Evolutionary conservation across 2,888 invertebrate species (phyloP).

Genomic region (Nomada ruficornis): DNA sequence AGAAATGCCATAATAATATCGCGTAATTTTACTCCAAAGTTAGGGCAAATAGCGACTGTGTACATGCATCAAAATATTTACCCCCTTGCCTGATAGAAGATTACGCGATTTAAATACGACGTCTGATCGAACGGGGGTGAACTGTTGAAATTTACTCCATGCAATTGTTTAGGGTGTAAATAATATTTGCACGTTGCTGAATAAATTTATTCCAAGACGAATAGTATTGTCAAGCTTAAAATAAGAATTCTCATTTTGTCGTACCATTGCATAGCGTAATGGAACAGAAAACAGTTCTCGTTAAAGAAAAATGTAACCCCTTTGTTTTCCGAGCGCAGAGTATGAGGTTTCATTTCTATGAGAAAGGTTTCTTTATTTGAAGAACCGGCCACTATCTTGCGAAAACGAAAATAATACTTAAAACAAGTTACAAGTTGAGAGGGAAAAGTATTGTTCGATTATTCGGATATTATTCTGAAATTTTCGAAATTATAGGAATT

Average conservation of each 20-base stretch:
- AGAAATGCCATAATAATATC: conserved; percentile 47
- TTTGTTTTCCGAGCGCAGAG: neutral
- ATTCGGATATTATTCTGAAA: neutral
- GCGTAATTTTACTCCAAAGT: conserved; percentile 45
- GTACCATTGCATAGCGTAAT: neutral
- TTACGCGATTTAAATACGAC: no score
- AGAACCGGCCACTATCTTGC: neutral
- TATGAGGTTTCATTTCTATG: conserved; percentile 6
- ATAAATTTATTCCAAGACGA: neutral
- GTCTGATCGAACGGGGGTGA: no score
- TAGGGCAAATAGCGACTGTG: conserved; percentile 32
- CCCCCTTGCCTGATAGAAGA: conserved; percentile 1
- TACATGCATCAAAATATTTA: conserved; percentile 42
- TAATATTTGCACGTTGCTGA: neutral
- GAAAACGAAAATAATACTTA: neutral
- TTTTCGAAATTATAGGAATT: no score
- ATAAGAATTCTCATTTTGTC: neutral
- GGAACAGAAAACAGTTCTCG: conserved; percentile 5
- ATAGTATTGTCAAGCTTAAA: neutral
- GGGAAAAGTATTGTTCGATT: neutral
- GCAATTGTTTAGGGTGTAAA: no score
- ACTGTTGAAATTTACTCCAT: neutral
- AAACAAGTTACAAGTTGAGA: no score
- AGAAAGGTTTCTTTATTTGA: neutral
- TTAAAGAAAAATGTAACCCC: neutral